Evolutionary conservation across 2,113 vertebrate species (phyloP).

Genomic region (Dicrurus megarhynchus): DNA sequence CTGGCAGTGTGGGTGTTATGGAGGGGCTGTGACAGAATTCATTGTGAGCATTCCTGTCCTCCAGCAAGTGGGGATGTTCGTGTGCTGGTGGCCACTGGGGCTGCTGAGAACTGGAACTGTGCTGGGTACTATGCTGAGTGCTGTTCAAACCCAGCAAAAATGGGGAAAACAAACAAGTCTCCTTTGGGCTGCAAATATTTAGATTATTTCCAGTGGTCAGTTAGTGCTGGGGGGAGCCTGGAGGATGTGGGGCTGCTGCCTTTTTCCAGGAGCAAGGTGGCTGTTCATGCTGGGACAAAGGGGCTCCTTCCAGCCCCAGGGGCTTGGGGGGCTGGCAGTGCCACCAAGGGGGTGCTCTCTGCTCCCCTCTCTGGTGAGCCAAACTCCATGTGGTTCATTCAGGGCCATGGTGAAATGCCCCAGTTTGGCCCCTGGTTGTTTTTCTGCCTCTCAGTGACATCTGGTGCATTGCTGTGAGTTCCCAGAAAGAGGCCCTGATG

Average conservation of each 20-base stretch:
- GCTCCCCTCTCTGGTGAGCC: fast-evolving
- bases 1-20: not conserved
- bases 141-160: not conserved
- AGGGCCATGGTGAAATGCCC: not conserved
- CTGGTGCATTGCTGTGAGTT: not conserved
- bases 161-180: no score
- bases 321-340: fast-evolving
- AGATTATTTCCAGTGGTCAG: not conserved
- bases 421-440: slow-evolving; percentile 9
- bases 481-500: slow-evolving; percentile 53
- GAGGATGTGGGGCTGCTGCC: not conserved
- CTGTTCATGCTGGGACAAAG: not conserved
- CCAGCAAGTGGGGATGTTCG: not conserved
- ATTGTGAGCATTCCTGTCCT: not conserved
- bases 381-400: not conserved
- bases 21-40: not conserved
- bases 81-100: not conserved
- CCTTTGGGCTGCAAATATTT: not conserved
- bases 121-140: not conserved
- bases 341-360: not conserved
- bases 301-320: not conserved
- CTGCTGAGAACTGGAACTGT: not conserved
- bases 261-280: not conserved
- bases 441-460: slow-evolving; percentile 39
- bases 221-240: not conserved